A percentile compares a stretch with the other conserved stretches of the same genome.
phyloP scores from a whole-genome alignment of 2,797 vertebrate genomes.

The Helicolenus hilgendorfi region DNA sequence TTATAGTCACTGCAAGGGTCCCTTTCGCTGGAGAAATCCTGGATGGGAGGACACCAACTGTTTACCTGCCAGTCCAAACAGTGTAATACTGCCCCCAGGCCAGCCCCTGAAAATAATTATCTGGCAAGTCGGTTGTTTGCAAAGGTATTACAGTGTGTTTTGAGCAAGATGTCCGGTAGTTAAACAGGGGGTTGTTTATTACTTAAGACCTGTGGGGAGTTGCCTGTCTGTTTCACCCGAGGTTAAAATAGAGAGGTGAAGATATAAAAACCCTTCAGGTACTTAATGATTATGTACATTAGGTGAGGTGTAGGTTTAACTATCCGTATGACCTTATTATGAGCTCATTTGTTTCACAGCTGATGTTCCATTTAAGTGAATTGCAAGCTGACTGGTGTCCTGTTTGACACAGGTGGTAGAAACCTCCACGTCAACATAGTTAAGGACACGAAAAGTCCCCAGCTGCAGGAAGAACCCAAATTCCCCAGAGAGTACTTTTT shows the following conservation, averaged over 20 bases:
- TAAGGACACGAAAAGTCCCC: slow-evolving; percentile 48
- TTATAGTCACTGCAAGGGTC: slow-evolving; percentile 62
- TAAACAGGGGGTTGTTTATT: background rate
- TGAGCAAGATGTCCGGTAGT: slow-evolving; percentile 15
- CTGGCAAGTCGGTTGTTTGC: slow-evolving; percentile 60
- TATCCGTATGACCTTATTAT: background rate
- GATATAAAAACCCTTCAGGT: background rate
- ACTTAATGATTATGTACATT: background rate
- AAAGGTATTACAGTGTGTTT: slow-evolving; percentile 48
- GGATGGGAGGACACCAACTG: slow-evolving; percentile 73
- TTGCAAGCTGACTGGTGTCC: background rate
- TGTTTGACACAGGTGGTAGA: slow-evolving; percentile 58
- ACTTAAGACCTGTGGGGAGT: slow-evolving; percentile 4
- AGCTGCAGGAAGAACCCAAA: slow-evolving; percentile 63
- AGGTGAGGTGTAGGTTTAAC: background rate
- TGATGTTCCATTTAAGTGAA: background rate
- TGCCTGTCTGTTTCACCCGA: slow-evolving; percentile 40
- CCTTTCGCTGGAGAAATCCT: slow-evolving; percentile 70
- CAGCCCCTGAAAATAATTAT: slow-evolving; percentile 4
- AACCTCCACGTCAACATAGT: slow-evolving; percentile 32
- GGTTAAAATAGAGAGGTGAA: slow-evolving; percentile 16
- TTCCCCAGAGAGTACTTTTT: slow-evolving; percentile 52
- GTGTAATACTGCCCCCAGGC: slow-evolving; percentile 43
- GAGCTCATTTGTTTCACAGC: slow-evolving; percentile 8
- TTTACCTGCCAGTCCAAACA: slow-evolving; percentile 80